These are phyloP conservation scores for Leucophenga varia DNA, from an alignment of 1,140 invertebrate genomes.

Conservation along the genomic window DNA sequence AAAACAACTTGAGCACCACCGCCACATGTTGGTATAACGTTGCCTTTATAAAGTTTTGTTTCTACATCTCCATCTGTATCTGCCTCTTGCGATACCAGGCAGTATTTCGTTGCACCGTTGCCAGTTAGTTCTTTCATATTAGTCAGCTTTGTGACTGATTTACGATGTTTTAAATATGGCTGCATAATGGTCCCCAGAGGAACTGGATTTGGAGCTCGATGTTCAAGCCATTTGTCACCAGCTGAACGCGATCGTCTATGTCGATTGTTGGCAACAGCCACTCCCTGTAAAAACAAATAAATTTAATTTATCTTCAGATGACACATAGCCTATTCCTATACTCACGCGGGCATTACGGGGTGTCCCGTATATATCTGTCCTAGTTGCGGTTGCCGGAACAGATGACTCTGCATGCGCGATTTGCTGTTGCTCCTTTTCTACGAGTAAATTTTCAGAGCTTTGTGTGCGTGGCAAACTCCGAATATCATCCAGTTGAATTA, in stretches of 20 bases:
- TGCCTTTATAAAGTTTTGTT: slow-evolving; percentile 91
- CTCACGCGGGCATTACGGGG: slow-evolving; percentile 33
- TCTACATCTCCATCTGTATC: slow-evolving; percentile 90
- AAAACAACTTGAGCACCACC: slow-evolving; percentile 95
- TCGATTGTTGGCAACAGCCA: slow-evolving; percentile 69
- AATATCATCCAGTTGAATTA: slow-evolving; percentile 52
- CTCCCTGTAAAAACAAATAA: slow-evolving; percentile 46
- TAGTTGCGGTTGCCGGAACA: slow-evolving; percentile 22
- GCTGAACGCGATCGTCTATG: slow-evolving; percentile 78
- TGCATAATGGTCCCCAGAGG: slow-evolving; percentile 85
- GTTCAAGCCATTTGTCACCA: slow-evolving; percentile 86
- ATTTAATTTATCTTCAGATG: not conserved
- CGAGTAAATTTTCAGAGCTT: slow-evolving; percentile 41
- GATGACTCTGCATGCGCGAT: slow-evolving; percentile 19
- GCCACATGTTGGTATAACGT: slow-evolving; percentile 87
- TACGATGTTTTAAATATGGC: slow-evolving; percentile 77
- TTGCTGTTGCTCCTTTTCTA: slow-evolving; percentile 29
- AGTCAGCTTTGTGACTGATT: slow-evolving; percentile 79
- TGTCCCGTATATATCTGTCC: slow-evolving; percentile 39
- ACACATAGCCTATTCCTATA: slow-evolving; percentile 25
- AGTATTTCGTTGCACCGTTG: slow-evolving; percentile 82
- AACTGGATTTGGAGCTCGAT: slow-evolving; percentile 73
- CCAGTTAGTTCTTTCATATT: slow-evolving; percentile 71
- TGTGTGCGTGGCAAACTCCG: slow-evolving; percentile 39
- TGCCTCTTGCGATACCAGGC: slow-evolving; percentile 86